Conservation (phyloP, 2,888 invertebrate genomes). For the Dicycla oo region DNA sequence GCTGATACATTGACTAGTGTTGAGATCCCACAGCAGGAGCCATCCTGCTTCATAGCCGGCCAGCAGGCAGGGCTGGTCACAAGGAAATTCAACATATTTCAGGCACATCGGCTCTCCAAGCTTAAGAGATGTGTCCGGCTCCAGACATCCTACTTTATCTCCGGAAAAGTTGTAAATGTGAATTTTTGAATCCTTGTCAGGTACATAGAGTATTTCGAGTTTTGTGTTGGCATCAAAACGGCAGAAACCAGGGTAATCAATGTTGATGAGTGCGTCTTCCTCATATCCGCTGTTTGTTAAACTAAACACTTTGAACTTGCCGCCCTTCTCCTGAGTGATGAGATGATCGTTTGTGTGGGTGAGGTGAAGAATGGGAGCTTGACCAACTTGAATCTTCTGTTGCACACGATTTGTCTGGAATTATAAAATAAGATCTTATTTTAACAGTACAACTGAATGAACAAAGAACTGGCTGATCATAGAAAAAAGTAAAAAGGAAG, state of each 20-base stretch:
- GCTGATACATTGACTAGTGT: conserved; percentile 90
- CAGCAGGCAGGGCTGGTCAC: conserved; percentile 90
- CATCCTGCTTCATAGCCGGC: conserved; percentile 94
- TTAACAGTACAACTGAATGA: not conserved
- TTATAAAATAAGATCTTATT: conserved; percentile 24
- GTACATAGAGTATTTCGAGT: conserved; percentile 92
- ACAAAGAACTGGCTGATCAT: not conserved
- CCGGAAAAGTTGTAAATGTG: conserved; percentile 88
- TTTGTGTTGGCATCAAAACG: conserved; percentile 91
- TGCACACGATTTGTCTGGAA: conserved; percentile 93
- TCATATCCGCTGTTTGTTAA: conserved; percentile 91
- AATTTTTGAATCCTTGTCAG: conserved; percentile 91
- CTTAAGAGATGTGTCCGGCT: conserved; percentile 81
- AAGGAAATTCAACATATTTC: conserved; percentile 86
- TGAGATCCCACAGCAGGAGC: conserved; percentile 93
- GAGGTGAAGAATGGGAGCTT: conserved; percentile 91
- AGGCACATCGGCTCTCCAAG: conserved; percentile 93
- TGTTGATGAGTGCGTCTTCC: conserved; percentile 89
- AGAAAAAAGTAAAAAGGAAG: not conserved
- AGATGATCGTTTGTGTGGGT: conserved; percentile 91
- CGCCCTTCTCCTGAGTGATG: conserved; percentile 94
- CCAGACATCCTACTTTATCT: conserved; percentile 81
- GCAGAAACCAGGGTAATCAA: conserved; percentile 93
- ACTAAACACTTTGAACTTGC: conserved; percentile 92
- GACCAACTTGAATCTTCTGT: conserved; percentile 92